Percentiles rank a stretch among this genome's conserved stretches.
phyloP scores from a whole-genome alignment of 2,797 vertebrate species.

The Pantherophis alleghaniensis region DNA sequence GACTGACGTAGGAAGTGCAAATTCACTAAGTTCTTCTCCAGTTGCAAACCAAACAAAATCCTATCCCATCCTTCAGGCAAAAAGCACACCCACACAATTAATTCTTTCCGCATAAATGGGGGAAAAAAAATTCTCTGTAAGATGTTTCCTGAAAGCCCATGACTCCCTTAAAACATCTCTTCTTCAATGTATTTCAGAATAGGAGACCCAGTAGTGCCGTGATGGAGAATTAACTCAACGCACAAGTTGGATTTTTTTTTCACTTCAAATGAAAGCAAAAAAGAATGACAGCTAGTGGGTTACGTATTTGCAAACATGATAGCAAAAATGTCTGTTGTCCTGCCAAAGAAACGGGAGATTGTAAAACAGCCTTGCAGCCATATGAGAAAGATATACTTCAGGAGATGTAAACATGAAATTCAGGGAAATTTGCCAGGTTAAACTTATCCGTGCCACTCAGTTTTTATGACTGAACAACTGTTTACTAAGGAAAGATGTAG shows the following conservation, averaged over 20 bases:
- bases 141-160: conserved; percentile 55
- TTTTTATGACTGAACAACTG: conserved; percentile 56
- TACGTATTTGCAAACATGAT: conserved; percentile 56
- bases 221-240: conserved; percentile 15
- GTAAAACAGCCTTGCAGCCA: conserved; percentile 64
- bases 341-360: conserved; percentile 69
- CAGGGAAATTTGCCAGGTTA: conserved; percentile 54
- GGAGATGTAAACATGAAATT: conserved; percentile 58
- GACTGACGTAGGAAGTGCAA: neutral
- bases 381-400: conserved; percentile 60
- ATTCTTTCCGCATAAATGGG: neutral
- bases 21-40: neutral
- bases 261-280: conserved; percentile 60
- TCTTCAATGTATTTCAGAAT: conserved; percentile 49
- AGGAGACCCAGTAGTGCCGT: conserved; percentile 16
- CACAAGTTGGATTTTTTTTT: conserved; percentile 49
- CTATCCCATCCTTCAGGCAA: neutral
- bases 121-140: conserved; percentile 15
- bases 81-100: neutral
- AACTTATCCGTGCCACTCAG: conserved; percentile 42
- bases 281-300: conserved; percentile 54
- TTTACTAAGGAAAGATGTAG: conserved; percentile 56
- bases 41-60: neutral
- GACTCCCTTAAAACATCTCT: neutral
- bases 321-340: conserved; percentile 50